Evolutionary conservation across 2,888 invertebrate species (phyloP).

Genomic region (Sesamia inferens): DNA sequence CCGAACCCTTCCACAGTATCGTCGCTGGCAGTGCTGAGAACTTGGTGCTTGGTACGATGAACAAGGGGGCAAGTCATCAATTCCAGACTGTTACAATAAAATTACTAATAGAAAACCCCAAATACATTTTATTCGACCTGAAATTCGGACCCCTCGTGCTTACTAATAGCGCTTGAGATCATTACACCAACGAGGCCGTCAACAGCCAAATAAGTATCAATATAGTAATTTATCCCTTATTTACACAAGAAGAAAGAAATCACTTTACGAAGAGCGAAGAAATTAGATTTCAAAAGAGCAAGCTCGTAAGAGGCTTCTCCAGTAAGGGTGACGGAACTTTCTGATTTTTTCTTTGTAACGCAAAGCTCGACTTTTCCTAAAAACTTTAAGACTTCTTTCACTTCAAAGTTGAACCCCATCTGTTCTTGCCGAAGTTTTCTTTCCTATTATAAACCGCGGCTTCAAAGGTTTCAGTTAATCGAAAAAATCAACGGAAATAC

Average conservation of each 20-base stretch:
- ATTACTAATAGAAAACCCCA: not conserved
- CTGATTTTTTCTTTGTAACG: constrained; percentile 6
- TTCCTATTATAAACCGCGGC: not conserved
- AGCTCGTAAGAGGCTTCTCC: constrained; percentile 8
- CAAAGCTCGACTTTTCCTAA: not conserved
- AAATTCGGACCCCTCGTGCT: not conserved
- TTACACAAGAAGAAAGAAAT: constrained; percentile 13
- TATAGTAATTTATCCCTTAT: not conserved
- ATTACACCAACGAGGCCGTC: not conserved
- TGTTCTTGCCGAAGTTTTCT: not conserved
- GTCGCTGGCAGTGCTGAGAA: too few relatives aligned
- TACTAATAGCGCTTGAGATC: not conserved
- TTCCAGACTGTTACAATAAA: not conserved
- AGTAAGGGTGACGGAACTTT: not conserved
- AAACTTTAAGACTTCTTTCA: constrained; percentile 12
- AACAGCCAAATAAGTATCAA: constrained; percentile 10
- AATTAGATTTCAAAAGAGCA: constrained; percentile 18
- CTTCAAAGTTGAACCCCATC: not conserved
- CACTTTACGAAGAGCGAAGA: not conserved
- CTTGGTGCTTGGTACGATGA: too few relatives aligned
- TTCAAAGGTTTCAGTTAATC: constrained; percentile 16
- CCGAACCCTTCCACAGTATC: not conserved
- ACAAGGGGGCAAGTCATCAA: not conserved
- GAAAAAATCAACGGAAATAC: constrained; percentile 23
- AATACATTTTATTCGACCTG: not conserved